Evolutionary conservation across 2,113 vertebrate genomes (phyloP), one percentile per base, ranked within the genome.

Genomic region (Promerops cafer): DNA sequence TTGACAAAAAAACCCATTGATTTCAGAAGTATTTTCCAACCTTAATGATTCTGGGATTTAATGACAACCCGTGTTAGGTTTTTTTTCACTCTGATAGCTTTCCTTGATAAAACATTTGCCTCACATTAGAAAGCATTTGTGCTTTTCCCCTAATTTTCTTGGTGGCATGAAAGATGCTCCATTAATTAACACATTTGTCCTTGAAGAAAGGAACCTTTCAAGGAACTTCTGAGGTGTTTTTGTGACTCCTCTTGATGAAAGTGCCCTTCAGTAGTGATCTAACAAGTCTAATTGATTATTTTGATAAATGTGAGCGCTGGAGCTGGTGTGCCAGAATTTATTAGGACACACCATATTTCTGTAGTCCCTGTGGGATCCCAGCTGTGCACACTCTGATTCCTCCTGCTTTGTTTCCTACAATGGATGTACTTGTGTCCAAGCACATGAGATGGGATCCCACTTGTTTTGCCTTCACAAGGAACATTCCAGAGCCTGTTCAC

Each of bases 41-140:
- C 27, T 53, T 37, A 26, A 28, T 28, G 63, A 37, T 60, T 86
- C 39, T 60, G 22, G 50, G 44, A 15, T 45, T 74, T 49, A 47
- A 6, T 40, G 18, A 26, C 52, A 65, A 40, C 11, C 27, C 3
- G 0, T 35, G 11, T 21, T 39, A 42, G 26, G 1, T 22, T 33
- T 56, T 71, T 85, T 59, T 21, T 12, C n/a, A 4, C 39, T 70
- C 16, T 53, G 61, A 13, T 30, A 33, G 16, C 22, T 84, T 92
- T 63, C 59, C 80, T 72, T 77, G 59, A 49, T 72, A 59, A 35
- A 53, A 39, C 39, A 45, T 19, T 77, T 18, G 45, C 27, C 27
- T 69, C 54, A 37, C 15, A 30, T 17, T 44, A 56, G 54, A 77
- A 59, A 84, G 26, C 6, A 31, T 72, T 80, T 68, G 42, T 42